Percentiles rank a stretch among this genome's conserved stretches.
These are phyloP conservation scores for Hylomyscus alleni DNA, from an alignment of 2,797 vertebrate species.

Conservation along the genomic window DNA sequence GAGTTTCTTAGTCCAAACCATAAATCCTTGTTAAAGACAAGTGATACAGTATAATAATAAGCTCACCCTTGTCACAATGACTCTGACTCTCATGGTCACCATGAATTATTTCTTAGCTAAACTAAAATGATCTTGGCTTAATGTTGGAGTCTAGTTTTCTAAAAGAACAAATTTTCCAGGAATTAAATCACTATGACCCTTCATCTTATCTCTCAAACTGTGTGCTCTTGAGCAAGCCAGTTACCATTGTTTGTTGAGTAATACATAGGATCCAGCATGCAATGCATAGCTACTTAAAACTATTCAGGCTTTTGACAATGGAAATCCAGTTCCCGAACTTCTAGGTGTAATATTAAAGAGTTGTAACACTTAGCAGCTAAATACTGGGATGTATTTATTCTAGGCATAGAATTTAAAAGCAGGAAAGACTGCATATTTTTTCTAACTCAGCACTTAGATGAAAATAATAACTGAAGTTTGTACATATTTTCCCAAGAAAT, in stretches of 20 bases:
- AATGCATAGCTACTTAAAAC: neutral
- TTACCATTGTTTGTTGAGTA: neutral
- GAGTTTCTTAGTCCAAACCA: neutral
- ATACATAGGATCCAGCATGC: neutral
- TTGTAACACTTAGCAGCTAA: slow-evolving; percentile 15
- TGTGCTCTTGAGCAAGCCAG: neutral
- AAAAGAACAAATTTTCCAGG: neutral
- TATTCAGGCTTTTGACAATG: neutral
- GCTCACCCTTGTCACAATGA: neutral
- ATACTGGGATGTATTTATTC: neutral
- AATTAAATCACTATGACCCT: neutral
- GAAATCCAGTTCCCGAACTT: neutral
- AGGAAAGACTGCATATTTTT: neutral
- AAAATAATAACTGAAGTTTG: neutral
- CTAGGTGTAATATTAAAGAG: slow-evolving; percentile 12
- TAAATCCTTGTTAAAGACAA: neutral
- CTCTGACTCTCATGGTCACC: neutral
- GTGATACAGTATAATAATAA: slow-evolving; percentile 22
- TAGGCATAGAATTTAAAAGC: neutral
- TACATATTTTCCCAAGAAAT: slow-evolving; percentile 20
- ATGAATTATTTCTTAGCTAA: neutral
- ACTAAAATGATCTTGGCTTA: slow-evolving; percentile 31
- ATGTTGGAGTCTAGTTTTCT: neutral
- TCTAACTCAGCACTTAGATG: neutral
- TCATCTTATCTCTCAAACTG: neutral